phyloP scores from a whole-genome alignment of 2,113 vertebrate genomes.

The Oreochromis aureus region DNA sequence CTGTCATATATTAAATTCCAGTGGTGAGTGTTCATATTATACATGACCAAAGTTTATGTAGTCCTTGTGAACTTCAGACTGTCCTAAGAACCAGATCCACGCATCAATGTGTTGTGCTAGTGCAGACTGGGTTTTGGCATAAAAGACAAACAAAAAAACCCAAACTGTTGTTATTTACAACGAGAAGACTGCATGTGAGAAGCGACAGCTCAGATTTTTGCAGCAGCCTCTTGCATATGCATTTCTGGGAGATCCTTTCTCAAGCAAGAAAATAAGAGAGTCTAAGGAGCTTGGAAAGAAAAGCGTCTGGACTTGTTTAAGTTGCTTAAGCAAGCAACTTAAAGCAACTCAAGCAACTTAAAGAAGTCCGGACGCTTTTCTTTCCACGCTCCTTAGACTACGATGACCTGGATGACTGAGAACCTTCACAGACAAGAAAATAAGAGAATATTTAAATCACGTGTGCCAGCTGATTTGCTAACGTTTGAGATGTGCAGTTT shows the following conservation, averaged over 20 bases:
- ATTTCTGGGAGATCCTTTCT: background rate
- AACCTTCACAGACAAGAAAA: background rate
- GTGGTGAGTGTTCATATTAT: background rate
- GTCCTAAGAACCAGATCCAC: background rate
- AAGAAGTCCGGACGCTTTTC: too few species aligned
- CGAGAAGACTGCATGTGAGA: background rate
- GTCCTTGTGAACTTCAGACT: background rate
- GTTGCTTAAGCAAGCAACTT: too few species aligned
- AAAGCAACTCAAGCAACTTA: too few species aligned
- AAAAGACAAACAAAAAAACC: background rate
- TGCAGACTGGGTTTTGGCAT: background rate
- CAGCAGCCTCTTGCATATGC: background rate
- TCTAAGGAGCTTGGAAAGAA: too few species aligned
- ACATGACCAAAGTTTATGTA: rapidly evolving
- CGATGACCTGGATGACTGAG: too few species aligned
- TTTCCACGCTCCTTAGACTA: too few species aligned
- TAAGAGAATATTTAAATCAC: background rate
- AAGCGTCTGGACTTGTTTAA: too few species aligned
- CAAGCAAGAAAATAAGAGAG: background rate
- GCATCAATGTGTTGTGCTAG: background rate
- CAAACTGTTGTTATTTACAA: background rate
- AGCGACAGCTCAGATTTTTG: background rate
- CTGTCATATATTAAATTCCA: rapidly evolving
- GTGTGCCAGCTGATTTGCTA: background rate
- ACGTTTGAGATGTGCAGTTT: background rate